A percentile compares a stretch with the other conserved stretches of the same genome.
These are phyloP conservation scores for Blomia tropicalis DNA, from an alignment of 2,888 invertebrate genomes.

Conservation along the genomic window DNA sequence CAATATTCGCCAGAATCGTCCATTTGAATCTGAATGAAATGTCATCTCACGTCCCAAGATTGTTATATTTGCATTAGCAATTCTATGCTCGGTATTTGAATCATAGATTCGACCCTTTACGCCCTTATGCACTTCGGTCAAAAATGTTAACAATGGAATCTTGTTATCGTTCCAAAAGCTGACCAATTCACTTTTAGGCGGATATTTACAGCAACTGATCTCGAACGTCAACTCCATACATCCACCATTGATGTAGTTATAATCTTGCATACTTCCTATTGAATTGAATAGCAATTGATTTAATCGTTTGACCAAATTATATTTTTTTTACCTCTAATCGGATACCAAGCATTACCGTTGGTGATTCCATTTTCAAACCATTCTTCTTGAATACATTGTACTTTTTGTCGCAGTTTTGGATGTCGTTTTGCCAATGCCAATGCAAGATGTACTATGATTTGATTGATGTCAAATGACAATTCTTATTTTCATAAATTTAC, in stretches of 20 bases:
- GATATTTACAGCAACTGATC: slow-evolving; percentile 69
- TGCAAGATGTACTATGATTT: too few relatives aligned
- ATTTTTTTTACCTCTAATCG: slow-evolving; percentile 1
- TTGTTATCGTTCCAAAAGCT: slow-evolving; percentile 53
- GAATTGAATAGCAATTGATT: neutral
- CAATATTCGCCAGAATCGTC: slow-evolving; percentile 80
- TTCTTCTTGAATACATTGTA: slow-evolving; percentile 32
- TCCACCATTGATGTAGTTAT: slow-evolving; percentile 80
- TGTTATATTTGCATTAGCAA: slow-evolving; percentile 59
- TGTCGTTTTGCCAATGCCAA: slow-evolving; percentile 50
- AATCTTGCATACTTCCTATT: slow-evolving; percentile 73
- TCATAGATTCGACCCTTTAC: slow-evolving; percentile 20
- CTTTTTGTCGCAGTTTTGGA: slow-evolving; percentile 32
- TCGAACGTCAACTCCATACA: slow-evolving; percentile 85
- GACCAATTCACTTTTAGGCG: slow-evolving; percentile 48
- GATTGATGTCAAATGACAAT: too few relatives aligned
- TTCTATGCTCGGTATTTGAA: slow-evolving; percentile 56
- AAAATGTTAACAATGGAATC: slow-evolving; percentile 37
- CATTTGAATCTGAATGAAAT: slow-evolving; percentile 64
- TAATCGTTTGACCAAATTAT: neutral
- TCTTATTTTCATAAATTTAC: too few relatives aligned
- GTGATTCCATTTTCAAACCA: slow-evolving; percentile 69
- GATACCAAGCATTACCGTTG: slow-evolving; percentile 90
- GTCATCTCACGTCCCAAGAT: slow-evolving; percentile 64
- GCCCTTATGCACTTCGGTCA: slow-evolving; percentile 36